Evolutionary conservation across 2,888 invertebrate species (phyloP), one percentile per base, ranked within the genome.

Genomic region (Athetis lepigone): DNA sequence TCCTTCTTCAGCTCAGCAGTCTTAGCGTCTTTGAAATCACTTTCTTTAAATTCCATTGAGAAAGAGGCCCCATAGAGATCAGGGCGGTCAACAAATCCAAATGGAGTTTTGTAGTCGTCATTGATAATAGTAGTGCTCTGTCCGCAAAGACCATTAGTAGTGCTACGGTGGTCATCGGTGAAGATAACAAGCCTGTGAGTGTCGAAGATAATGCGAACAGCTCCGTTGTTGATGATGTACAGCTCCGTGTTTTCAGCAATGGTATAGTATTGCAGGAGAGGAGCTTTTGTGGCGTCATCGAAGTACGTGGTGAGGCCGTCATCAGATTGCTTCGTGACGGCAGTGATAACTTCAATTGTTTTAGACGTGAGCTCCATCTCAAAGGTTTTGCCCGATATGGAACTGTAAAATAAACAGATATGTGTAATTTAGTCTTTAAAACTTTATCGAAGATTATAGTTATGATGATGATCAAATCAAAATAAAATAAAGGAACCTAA

Each of bases 81-180:
- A 0, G 95, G 88, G 18, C 94, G 89, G 71, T 93, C 92, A 1
- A 96, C 87, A 33, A 96, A 94, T 59, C 96, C 96, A 60, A 91
- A 84, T 0, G 97, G 96, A 2, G 95, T 94, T 13, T 90, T 85
- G 82, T 96, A 96, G 77, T 97, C 97, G 69, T 96, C 95, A 47
- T 89, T 84, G 16, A 87, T 73, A 43, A 96, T 95, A 7, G 96
- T 95, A 70, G 95, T 95, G 93, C 95, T 96, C 76, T 94, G 95
- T 5, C 97, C 97, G 82, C 97, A 97, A 39, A 97, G 92, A 65
- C 97, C 97, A 62, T 95, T 93, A 29, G 96, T 90, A 46, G 94
- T 89, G 71, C 95, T 95, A 36, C 96, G 95, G 87, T 96, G 95
- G 21, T 92, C 85, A 57, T 67, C 75, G 0, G 92, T 81, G 1